These are phyloP conservation scores for Champsocephalus gunnari DNA, from an alignment of 2,797 vertebrate genomes.

Conservation along the genomic window DNA sequence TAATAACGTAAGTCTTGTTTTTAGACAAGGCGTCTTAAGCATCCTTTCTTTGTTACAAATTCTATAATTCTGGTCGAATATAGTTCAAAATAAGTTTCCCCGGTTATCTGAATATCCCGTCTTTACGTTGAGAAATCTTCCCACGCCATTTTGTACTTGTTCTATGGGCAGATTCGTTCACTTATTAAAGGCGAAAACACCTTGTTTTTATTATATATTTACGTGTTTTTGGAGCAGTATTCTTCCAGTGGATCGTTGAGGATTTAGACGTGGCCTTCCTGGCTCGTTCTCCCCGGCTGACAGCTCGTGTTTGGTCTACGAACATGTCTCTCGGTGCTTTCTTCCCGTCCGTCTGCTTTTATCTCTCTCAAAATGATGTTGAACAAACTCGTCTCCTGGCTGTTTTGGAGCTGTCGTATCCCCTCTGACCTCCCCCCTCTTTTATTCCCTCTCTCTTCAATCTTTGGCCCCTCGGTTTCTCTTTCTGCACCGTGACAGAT, in stretches of 20 bases:
- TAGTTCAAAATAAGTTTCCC: no score
- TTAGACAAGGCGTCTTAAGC: no score
- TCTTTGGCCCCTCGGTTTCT: constrained; percentile 29
- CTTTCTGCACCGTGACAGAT: constrained; percentile 19
- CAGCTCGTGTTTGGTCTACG: constrained; percentile 43
- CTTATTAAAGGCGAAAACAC: no score
- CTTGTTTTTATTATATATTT: no score
- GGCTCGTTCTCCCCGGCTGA: constrained; percentile 35
- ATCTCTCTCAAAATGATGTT: constrained; percentile 29
- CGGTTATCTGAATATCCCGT: no score
- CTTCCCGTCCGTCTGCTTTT: constrained; percentile 26
- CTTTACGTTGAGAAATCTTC: no score
- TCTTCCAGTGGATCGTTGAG: neutral
- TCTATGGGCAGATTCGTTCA: no score
- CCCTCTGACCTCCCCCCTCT: neutral
- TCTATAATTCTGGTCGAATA: no score
- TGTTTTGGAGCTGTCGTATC: constrained; percentile 43
- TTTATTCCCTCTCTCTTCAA: neutral
- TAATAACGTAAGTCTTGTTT: no score
- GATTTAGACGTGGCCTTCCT: constrained; percentile 21
- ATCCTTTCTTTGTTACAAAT: no score
- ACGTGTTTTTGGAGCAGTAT: no score
- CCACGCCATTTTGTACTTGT: no score
- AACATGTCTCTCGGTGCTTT: constrained; percentile 26
- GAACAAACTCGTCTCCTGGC: constrained; percentile 44